These are phyloP conservation scores for Crypturellus tataupa DNA, from an alignment of 2,797 vertebrate genomes.

Conservation along the genomic window DNA sequence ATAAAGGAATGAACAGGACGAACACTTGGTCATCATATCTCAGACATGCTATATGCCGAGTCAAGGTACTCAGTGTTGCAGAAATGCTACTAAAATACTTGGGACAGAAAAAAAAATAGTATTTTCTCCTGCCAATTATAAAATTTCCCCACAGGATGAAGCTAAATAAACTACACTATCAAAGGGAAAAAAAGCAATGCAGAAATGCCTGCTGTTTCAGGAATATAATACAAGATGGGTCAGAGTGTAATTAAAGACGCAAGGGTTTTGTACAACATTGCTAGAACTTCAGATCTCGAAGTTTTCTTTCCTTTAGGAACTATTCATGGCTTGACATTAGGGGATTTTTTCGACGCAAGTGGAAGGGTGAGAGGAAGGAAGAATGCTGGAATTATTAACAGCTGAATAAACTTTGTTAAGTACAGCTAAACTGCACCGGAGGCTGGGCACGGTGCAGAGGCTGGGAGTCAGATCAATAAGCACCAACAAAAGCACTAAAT, in stretches of 20 bases:
- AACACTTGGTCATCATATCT: background rate
- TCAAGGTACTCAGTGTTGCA: background rate
- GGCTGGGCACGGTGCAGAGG: background rate
- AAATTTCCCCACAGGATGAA: background rate
- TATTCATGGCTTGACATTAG: slow-evolving; percentile 23
- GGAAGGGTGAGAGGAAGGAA: slow-evolving; percentile 13
- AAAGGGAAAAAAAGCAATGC: background rate
- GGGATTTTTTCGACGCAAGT: slow-evolving; percentile 29
- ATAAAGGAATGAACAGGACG: background rate
- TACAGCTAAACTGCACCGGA: background rate
- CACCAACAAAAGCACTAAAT: slow-evolving; percentile 22
- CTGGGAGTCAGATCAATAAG: slow-evolving; percentile 1
- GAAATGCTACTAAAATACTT: background rate
- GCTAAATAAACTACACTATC: slow-evolving; percentile 10
- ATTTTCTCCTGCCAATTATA: background rate
- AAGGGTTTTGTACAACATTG: background rate
- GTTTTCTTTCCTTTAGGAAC: background rate
- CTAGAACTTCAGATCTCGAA: background rate
- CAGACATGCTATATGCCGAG: background rate
- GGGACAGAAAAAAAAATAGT: background rate
- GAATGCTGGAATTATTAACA: slow-evolving; percentile 27
- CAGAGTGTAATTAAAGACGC: background rate
- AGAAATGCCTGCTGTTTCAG: background rate
- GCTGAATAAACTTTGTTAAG: slow-evolving; percentile 55
- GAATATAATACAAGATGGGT: background rate